These are phyloP conservation scores for Acrossocheilus wenchowensis DNA, from an alignment of 2,797 vertebrate genomes.

Conservation along the genomic window DNA sequence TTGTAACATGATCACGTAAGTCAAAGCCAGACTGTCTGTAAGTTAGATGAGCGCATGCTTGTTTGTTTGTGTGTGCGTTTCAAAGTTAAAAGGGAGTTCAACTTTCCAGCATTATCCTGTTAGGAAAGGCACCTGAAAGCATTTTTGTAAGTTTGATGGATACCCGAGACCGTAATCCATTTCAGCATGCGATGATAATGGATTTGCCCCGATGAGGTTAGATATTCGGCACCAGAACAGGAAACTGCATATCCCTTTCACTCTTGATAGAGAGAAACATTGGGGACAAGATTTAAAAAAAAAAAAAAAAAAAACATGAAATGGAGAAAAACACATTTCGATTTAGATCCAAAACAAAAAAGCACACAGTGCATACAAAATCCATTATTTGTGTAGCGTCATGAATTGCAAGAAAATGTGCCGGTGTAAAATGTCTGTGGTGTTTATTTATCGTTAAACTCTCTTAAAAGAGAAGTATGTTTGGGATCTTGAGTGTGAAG, in stretches of 20 bases:
- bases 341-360: neutral
- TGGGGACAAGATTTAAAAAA: constrained; percentile 2
- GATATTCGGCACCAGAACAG: constrained; percentile 48
- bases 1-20: constrained; percentile 34
- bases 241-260: constrained; percentile 54
- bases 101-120: constrained; percentile 29
- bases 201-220: constrained; percentile 39
- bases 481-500: constrained; percentile 30
- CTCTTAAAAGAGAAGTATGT: neutral
- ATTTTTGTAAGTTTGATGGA: constrained; percentile 40
- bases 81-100: constrained; percentile 38
- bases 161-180: constrained; percentile 43
- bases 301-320: neutral
- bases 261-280: constrained; percentile 47
- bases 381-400: neutral
- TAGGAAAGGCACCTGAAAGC: constrained; percentile 45
- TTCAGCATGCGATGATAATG: constrained; percentile 50
- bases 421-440: neutral
- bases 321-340: neutral
- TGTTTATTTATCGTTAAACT: constrained; percentile 21
- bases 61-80: constrained; percentile 14
- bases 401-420: neutral
- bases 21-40: constrained; percentile 16
- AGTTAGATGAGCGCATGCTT: constrained; percentile 6
- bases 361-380: constrained; percentile 9